Conservation (phyloP, 2,888 invertebrate genomes). For the Lasioglossum pauxillum region DNA sequence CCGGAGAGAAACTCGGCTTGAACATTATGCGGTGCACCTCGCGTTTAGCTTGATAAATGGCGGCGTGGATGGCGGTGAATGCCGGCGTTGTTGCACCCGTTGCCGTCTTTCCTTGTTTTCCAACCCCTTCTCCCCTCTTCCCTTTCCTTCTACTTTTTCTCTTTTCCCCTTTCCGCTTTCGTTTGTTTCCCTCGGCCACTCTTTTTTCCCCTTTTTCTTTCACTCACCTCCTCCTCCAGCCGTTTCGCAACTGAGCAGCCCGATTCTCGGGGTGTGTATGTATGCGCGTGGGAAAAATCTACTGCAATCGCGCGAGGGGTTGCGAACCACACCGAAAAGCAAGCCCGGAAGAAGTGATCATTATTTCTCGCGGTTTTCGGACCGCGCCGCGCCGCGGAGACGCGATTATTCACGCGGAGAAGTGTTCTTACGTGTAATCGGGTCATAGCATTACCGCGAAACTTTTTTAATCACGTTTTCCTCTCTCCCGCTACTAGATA, state of each 20-base stretch:
- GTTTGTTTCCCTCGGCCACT: conserved; percentile 5
- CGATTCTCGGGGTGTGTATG: conserved; percentile 41
- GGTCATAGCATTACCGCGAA: conserved; percentile 51
- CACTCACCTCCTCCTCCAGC: conserved; percentile 6
- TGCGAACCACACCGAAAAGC: conserved; percentile 8
- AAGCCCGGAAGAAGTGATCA: conserved; percentile 14
- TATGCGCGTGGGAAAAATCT: background rate
- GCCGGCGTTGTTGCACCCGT: conserved; percentile 41
- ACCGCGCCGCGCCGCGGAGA: background rate
- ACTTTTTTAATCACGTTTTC: conserved; percentile 69
- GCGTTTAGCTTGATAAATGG: conserved; percentile 72
- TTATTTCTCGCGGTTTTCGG: conserved; percentile 29
- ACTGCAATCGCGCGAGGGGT: conserved; percentile 6
- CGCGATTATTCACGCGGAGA: conserved; percentile 43
- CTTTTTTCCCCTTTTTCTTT: conserved; percentile 21
- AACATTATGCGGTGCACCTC: conserved; percentile 70
- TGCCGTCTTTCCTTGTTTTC: conserved; percentile 34
- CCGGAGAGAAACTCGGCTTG: conserved; percentile 46
- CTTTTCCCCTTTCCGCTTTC: background rate
- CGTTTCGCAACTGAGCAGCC: conserved; percentile 17
- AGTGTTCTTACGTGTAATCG: conserved; percentile 62
- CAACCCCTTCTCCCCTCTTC: background rate
- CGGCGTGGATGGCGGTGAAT: conserved; percentile 44
- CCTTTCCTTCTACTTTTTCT: background rate
- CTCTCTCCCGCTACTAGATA: conserved; percentile 34